Conservation (phyloP, 2,113 vertebrate species). For the Onychorhynchus coronatus region DNA sequence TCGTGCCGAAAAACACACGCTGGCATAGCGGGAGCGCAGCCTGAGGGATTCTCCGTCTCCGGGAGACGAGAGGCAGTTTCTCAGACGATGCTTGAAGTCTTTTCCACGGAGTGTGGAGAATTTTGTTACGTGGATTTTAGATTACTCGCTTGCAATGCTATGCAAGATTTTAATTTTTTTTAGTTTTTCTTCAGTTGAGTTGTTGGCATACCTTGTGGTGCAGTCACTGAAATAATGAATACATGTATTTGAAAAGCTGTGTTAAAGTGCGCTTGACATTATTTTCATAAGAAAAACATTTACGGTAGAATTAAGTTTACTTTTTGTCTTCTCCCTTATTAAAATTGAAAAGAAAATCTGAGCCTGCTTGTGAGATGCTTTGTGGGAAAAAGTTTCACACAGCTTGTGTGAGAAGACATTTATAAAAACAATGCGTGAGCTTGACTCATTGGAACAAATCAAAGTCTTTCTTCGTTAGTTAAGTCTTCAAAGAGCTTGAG, state of each 20-base stretch:
- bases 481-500: not conserved
- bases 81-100: not conserved
- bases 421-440: not conserved
- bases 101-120: not conserved
- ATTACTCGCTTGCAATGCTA: not conserved
- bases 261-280: not conserved
- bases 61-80: too few relatives aligned
- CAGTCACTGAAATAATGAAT: not conserved
- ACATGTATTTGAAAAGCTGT: not conserved
- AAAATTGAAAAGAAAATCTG: not conserved
- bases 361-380: not conserved
- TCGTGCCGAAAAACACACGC: accelerated
- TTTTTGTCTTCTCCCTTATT: not conserved
- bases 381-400: not conserved
- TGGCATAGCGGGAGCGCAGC: not conserved
- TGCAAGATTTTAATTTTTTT: not conserved
- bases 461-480: not conserved
- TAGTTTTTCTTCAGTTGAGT: not conserved
- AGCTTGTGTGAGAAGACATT: not conserved
- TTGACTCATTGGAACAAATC: not conserved
- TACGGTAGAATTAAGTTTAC: not conserved
- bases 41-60: not conserved
- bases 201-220: not conserved
- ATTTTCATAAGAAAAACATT: not conserved
- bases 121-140: not conserved